Evolutionary conservation across 2,797 vertebrate genomes (phyloP), one percentile per base, ranked within the genome.

Genomic region (Lithobates sylvaticus): DNA sequence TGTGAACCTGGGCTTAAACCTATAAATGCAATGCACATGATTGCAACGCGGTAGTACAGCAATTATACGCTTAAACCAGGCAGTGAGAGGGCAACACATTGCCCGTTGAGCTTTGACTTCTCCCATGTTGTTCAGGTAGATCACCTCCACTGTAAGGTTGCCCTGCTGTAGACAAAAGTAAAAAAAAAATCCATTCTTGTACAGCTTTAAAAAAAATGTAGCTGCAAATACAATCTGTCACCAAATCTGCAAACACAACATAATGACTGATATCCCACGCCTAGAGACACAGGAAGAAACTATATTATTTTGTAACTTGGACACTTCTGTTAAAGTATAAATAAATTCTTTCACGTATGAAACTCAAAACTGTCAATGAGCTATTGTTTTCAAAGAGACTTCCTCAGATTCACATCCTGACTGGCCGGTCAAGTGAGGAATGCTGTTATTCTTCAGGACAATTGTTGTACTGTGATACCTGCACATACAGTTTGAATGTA

Each of bases 391-490:
- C 84, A 69, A 77, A 85, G 83, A 88, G 88, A 89, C 88, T 92
- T 92, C 89, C 89, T 90, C 89, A 89, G 90, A 89, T 91, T 90
- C 89, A 92, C 90, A 94, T 94, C 93, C 93, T 93, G 91, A 90
- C 89, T 91, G 89, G 89, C 88, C 84, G 84, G 89, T 74, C 85
- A 86, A 83, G 88, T 79, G 85, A 91, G 90, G 89, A 82, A 83
- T 32, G 68, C 88, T 89, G 80, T 34, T 89, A 84, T 83, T 86
- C 77, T 83, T 67, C 89, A 89, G 88, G 58, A 73, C 88, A 88
- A 86, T 88, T 82, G 81, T 84, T 34, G 0, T 76, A 36, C 80
- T 84, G 81, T 82, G 68, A 47, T 86, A 76, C 76, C n/a, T 88
- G 26, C 69, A 67, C 88, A 73, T 58, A 44, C 5, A 88, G 75